A percentile compares a stretch with the other conserved stretches of the same genome.
Conservation (phyloP, 2,113 vertebrate genomes). For the Scortum barcoo region DNA sequence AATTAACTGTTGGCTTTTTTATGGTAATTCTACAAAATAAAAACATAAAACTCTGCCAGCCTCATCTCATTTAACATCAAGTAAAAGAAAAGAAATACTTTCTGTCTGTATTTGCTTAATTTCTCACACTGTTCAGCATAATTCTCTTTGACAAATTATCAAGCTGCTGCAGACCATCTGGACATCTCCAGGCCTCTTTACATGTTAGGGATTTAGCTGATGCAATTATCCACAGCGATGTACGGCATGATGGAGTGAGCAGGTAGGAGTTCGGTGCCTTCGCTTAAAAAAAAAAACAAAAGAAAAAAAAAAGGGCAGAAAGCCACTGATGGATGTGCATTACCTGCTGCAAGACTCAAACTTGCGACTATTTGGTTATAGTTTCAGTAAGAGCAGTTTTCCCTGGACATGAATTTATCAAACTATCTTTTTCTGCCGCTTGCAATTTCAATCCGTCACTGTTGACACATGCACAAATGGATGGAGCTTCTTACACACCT, state of each 20-base stretch:
- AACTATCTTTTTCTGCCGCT: neutral
- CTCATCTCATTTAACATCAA: neutral
- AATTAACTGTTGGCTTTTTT: constrained; percentile 1
- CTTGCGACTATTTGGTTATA: constrained; percentile 2
- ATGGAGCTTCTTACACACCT: neutral
- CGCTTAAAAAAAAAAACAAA: constrained; percentile 21
- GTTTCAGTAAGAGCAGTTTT: too few relatives aligned
- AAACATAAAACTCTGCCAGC: neutral
- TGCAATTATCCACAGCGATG: constrained; percentile 21
- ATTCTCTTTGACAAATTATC: constrained; percentile 58
- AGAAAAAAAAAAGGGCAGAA: constrained; percentile 18
- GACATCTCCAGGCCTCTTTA: constrained; percentile 49
- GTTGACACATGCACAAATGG: neutral
- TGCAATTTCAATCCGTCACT: neutral
- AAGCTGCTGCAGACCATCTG: constrained; percentile 59
- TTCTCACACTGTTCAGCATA: constrained; percentile 55
- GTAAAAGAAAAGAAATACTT: constrained; percentile 9
- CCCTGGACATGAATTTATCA: neutral
- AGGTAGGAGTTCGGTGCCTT: constrained; percentile 17
- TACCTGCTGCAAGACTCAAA: neutral
- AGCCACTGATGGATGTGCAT: constrained; percentile 10
- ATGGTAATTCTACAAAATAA: neutral
- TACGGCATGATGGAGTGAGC: constrained; percentile 35
- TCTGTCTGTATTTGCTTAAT: constrained; percentile 46
- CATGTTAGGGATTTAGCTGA: constrained; percentile 49